phyloP scores from a whole-genome alignment of 2,888 invertebrate species.

The Trissolcus japonicus region DNA sequence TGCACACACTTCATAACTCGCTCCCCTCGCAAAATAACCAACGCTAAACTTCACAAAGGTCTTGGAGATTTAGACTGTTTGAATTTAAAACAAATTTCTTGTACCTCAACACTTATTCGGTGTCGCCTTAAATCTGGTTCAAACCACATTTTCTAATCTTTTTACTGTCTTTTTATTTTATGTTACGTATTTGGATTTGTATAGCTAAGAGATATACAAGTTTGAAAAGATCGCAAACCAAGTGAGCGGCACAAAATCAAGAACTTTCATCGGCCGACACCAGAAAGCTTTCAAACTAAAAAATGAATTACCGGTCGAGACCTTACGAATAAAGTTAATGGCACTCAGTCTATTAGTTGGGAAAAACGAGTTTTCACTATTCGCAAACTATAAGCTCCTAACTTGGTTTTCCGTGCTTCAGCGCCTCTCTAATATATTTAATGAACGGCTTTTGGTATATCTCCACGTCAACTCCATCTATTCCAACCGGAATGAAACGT shows the following conservation, averaged over 20 bases:
- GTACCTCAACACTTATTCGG: conserved; percentile 39
- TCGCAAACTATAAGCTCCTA: conserved; percentile 44
- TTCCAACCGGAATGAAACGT: no score
- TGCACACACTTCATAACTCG: conserved; percentile 73
- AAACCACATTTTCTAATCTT: not conserved
- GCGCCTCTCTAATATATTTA: conserved; percentile 35
- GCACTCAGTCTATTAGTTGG: conserved; percentile 40
- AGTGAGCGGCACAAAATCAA: conserved; percentile 27
- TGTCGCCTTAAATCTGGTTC: not conserved
- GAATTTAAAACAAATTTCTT: conserved; percentile 53
- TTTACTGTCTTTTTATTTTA: not conserved
- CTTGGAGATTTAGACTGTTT: conserved; percentile 48
- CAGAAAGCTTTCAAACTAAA: conserved; percentile 49
- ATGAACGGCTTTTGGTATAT: not conserved
- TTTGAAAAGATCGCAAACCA: conserved; percentile 7
- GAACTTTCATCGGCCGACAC: conserved; percentile 18
- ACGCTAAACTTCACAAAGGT: conserved; percentile 54
- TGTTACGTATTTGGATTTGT: conserved; percentile 5
- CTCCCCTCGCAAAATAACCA: conserved; percentile 59
- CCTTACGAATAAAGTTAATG: conserved; percentile 36
- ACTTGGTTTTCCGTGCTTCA: conserved; percentile 33
- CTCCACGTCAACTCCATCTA: no score
- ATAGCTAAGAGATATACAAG: conserved; percentile 24
- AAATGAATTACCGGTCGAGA: conserved; percentile 41
- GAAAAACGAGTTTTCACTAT: conserved; percentile 48